Percentiles rank a stretch among this genome's conserved stretches.
Evolutionary conservation across 1,140 invertebrate species (phyloP).

Genomic region (Habropoda laboriosa): DNA sequence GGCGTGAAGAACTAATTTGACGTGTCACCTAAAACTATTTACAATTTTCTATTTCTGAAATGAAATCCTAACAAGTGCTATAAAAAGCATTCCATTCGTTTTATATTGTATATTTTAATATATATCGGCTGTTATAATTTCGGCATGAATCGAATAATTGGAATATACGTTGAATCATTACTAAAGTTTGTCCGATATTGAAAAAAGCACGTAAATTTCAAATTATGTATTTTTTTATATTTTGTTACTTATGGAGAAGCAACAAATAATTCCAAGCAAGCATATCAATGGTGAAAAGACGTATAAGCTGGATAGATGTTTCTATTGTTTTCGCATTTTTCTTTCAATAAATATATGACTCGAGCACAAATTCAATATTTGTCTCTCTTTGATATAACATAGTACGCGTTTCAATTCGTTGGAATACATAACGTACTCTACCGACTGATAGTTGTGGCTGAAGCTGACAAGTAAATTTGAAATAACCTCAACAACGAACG

Average conservation of each 20-base stretch:
- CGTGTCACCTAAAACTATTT: not conserved
- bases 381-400: too few relatives aligned
- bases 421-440: not conserved
- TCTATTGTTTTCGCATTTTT: not conserved
- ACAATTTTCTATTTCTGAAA: not conserved
- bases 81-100: conserved; percentile 23
- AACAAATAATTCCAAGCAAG: not conserved
- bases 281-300: not conserved
- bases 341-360: not conserved
- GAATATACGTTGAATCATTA: not conserved
- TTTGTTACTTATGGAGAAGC: not conserved
- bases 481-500: conserved; percentile 33
- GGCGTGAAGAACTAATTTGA: not conserved
- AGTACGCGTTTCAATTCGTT: conserved; percentile 7
- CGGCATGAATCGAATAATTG: not conserved
- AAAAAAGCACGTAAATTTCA: not conserved
- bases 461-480: conserved; percentile 24
- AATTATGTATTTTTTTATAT: not conserved
- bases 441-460: not conserved
- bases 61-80: conserved; percentile 22
- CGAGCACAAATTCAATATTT: not conserved
- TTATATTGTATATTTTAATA: conserved; percentile 16
- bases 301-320: not conserved
- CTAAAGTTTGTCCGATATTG: not conserved
- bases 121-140: not conserved